Evolutionary conservation across 2,113 vertebrate genomes (phyloP).

Genomic region (Bostrychus sinensis): DNA sequence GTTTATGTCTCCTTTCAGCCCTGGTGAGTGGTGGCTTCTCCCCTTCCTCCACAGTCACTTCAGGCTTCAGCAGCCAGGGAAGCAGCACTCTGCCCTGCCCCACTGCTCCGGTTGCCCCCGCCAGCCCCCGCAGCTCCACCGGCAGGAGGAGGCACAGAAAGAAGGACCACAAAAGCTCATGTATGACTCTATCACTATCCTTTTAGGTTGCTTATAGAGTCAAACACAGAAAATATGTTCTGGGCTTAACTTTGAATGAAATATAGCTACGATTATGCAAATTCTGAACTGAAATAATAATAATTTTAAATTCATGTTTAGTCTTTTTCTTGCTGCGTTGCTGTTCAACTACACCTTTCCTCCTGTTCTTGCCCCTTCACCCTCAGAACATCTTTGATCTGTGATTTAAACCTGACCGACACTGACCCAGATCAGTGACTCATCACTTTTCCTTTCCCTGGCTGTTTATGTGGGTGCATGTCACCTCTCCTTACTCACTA

Average conservation of each 20-base stretch:
- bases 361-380: neutral
- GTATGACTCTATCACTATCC: conserved; percentile 73
- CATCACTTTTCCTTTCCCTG: conserved; percentile 30
- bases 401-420: conserved; percentile 45
- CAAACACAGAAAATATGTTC: no score
- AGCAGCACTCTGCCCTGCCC: conserved; percentile 84
- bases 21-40: conserved; percentile 90
- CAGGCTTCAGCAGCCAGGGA: conserved; percentile 88
- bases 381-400: conserved; percentile 35
- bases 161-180: conserved; percentile 91
- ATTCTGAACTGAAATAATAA: no score
- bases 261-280: neutral
- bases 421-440: conserved; percentile 48
- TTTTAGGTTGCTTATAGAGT: neutral
- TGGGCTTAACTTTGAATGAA: no score
- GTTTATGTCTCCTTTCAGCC: conserved; percentile 76
- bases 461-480: conserved; percentile 35
- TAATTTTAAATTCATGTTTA: no score
- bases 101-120: conserved; percentile 75
- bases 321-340: neutral
- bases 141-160: conserved; percentile 86
- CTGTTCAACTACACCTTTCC: conserved; percentile 20
- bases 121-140: conserved; percentile 87
- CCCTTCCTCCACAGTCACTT: conserved; percentile 85
- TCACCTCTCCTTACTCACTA: conserved; percentile 25